Evolutionary conservation across 2,888 invertebrate genomes (phyloP).

Genomic region (Ferdinandea cuprea): DNA sequence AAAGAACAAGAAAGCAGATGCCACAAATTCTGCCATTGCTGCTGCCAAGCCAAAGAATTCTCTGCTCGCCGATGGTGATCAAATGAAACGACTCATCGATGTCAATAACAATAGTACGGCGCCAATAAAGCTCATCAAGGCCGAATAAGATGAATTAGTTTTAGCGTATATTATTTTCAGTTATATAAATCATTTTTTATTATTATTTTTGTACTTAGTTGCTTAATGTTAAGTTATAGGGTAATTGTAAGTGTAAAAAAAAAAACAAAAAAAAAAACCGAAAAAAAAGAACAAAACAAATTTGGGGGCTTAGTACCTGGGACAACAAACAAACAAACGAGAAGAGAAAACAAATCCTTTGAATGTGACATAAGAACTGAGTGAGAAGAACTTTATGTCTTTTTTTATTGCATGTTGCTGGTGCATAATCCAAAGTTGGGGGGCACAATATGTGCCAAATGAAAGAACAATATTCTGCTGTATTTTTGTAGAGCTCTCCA

Average conservation of each 20-base stretch:
- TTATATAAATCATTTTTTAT: conserved; percentile 20
- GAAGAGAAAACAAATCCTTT: too few species aligned
- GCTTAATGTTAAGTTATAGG: conserved; percentile 50
- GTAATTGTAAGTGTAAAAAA: conserved; percentile 47
- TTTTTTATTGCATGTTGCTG: conserved; percentile 7
- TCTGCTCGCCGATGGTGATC: conserved; percentile 77
- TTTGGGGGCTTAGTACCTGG: conserved; percentile 25
- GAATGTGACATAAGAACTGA: conserved; percentile 59
- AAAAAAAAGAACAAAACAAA: too few species aligned
- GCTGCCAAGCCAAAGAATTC: conserved; percentile 77
- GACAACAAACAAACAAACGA: too few species aligned
- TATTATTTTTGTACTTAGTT: conserved; percentile 39
- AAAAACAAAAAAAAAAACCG: too few species aligned
- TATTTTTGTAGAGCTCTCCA: conserved; percentile 59
- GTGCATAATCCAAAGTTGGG: conserved; percentile 1
- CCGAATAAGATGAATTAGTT: conserved; percentile 76
- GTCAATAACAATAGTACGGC: conserved; percentile 79
- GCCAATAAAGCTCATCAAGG: conserved; percentile 77
- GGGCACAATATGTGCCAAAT: neutral
- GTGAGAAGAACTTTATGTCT: conserved; percentile 33
- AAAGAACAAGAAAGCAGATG: conserved; percentile 77
- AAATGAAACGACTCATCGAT: conserved; percentile 81
- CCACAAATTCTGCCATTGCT: conserved; percentile 76
- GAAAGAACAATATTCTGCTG: conserved; percentile 16
- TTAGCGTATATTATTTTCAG: conserved; percentile 6